Evolutionary conservation across 2,113 vertebrate genomes (phyloP), one percentile per base, ranked within the genome.

Genomic region (Channa argus): DNA sequence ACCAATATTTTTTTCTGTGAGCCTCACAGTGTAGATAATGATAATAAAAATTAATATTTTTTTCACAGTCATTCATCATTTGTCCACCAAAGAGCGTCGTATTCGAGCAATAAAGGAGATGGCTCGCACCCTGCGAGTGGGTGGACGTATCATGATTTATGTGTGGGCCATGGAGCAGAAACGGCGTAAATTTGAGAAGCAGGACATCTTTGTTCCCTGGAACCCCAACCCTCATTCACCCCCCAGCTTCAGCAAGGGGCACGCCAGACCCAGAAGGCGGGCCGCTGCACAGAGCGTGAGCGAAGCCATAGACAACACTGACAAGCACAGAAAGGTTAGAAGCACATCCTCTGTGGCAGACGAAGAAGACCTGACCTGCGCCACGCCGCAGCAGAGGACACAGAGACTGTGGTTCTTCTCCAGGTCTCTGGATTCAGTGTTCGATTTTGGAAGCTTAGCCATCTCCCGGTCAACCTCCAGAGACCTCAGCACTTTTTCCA

Each of bases 81-180:
- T 96, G 92, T 95, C 95, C 79, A 95, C 77, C 12, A 94, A 90
- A 90, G 89, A 95, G 60, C 91, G 93, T 1, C 45, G 72, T 54
- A 88, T 90, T 60, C 83, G 73, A 90, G 94, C 94, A 87, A 94
- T 95, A 84, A 93, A 92, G 80, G 95, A 95, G 88, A 96, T 95
- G 92, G 93, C 94, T 14, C 81, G 88, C 46, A 94, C 94, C 41
- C 91, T 96, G 74, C 93, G 89, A 46, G 87, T 92, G 41, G 95
- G 95, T 1, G 95, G 95, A 38, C 93, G 92, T 79, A 93, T 96
- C 86, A 97, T 96, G 95, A 96, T 96, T 79, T 95, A 95, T 50
- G 95, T 95, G 63, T 96, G 95, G 95, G 96, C 95, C 91, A 95
- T 91, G 91, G 95, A 96, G 87, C 95, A 96, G 90, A 96, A 95